Evolutionary conservation across 2,888 invertebrate genomes (phyloP).

Genomic region (Trachelus tabidus): DNA sequence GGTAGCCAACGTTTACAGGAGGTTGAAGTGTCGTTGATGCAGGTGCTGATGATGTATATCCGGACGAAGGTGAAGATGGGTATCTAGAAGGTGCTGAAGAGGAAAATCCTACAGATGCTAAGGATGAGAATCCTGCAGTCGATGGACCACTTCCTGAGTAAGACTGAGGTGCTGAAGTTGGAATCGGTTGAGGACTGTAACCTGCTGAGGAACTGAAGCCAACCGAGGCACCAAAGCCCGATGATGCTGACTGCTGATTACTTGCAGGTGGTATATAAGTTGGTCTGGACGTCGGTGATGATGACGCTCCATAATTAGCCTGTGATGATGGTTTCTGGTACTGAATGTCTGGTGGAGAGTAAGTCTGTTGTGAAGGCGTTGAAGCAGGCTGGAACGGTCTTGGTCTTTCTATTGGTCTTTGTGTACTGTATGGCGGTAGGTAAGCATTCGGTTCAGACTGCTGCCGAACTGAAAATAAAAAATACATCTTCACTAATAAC

Average conservation of each 20-base stretch:
- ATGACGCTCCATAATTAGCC: slow-evolving; percentile 27
- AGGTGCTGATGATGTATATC: slow-evolving; percentile 7
- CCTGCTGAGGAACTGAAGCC: neutral
- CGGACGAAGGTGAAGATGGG: slow-evolving; percentile 24
- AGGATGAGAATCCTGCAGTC: slow-evolving; percentile 7
- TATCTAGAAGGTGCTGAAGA: slow-evolving; percentile 6
- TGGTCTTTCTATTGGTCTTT: slow-evolving; percentile 73
- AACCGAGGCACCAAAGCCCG: slow-evolving; percentile 19
- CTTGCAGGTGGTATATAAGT: too few species aligned
- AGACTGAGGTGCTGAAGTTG: slow-evolving; percentile 25
- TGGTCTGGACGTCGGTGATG: too few species aligned
- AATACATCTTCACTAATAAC: too few species aligned
- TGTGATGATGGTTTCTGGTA: slow-evolving; percentile 35
- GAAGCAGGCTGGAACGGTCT: slow-evolving; percentile 74
- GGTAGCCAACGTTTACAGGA: slow-evolving; percentile 28
- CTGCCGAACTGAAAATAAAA: slow-evolving; percentile 73
- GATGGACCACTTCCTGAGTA: slow-evolving; percentile 22
- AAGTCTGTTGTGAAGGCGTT: slow-evolving; percentile 49
- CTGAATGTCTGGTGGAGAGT: slow-evolving; percentile 44
- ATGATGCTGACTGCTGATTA: slow-evolving; percentile 50
- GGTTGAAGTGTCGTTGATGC: neutral
- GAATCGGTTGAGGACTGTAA: slow-evolving; percentile 14
- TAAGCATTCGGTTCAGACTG: slow-evolving; percentile 63
- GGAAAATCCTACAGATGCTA: slow-evolving; percentile 8
- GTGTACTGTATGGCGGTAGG: slow-evolving; percentile 71